These are phyloP conservation scores for Tychaedon coryphoeus DNA, from an alignment of 2,113 vertebrate species.

Conservation along the genomic window DNA sequence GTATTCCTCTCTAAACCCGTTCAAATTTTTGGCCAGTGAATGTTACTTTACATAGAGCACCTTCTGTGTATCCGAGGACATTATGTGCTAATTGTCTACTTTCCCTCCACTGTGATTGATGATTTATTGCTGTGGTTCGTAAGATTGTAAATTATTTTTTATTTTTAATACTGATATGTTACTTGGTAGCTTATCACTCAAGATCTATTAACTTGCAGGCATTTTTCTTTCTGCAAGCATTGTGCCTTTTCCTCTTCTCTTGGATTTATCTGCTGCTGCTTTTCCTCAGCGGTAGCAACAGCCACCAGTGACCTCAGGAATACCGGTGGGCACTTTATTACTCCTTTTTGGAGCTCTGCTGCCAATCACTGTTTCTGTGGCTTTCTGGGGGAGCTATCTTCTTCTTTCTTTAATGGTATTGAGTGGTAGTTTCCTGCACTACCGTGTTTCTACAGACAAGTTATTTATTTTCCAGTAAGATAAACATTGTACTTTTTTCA, in stretches of 20 bases:
- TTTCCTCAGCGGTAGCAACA: neutral
- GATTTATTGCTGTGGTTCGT: neutral
- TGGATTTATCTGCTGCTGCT: neutral
- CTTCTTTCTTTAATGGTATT: neutral
- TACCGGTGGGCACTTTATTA: neutral
- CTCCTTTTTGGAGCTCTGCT: neutral
- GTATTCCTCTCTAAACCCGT: neutral
- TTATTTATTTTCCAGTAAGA: neutral
- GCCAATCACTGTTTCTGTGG: fast-evolving
- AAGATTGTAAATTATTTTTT: neutral
- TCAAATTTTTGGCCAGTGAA: neutral
- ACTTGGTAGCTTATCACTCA: neutral
- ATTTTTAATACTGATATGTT: neutral
- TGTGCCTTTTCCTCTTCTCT: neutral
- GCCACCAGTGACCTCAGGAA: neutral
- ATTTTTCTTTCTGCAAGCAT: neutral
- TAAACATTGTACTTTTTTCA: neutral
- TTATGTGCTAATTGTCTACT: neutral
- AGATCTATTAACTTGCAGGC: neutral
- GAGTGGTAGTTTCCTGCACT: neutral
- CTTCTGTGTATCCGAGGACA: neutral
- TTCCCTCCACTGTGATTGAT: neutral
- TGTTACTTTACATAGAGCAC: neutral
- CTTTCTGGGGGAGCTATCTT: neutral
- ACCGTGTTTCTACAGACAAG: neutral